Evolutionary conservation across 92 coral and sea anemone species (phyloP).

Genomic region (Porites cylindrica): DNA sequence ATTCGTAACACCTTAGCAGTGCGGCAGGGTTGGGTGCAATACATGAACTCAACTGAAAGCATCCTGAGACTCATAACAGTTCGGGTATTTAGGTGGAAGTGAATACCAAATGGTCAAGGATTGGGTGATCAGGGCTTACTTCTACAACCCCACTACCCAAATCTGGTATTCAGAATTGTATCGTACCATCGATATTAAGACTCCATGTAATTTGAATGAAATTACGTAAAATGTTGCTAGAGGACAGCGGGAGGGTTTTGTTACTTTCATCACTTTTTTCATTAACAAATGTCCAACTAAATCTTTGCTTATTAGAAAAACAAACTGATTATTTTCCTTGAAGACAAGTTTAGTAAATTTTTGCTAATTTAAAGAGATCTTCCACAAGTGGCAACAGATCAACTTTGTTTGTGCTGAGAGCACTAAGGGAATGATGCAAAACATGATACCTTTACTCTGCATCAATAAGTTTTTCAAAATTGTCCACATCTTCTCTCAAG

Average conservation of each 20-base stretch:
- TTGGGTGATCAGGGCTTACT: conserved; percentile 17
- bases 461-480: not conserved
- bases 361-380: conserved; percentile 18
- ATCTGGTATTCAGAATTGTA: not conserved
- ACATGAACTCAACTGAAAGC: conserved; percentile 17
- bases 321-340: too few relatives aligned
- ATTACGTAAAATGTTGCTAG: too few relatives aligned
- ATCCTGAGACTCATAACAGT: not conserved
- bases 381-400: conserved; percentile 41
- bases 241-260: too few relatives aligned
- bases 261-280: too few relatives aligned
- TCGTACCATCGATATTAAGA: not conserved
- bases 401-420: conserved; percentile 37
- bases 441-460: conserved; percentile 48
- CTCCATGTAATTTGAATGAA: too few relatives aligned
- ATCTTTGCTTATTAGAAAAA: too few relatives aligned
- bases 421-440: conserved; percentile 49
- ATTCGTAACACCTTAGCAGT: conserved; percentile 10
- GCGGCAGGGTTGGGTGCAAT: conserved; percentile 8
- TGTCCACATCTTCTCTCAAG: conserved; percentile 24
- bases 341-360: not conserved
- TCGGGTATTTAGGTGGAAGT: conserved; percentile 1
- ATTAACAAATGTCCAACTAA: too few relatives aligned
- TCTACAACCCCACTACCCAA: conserved; percentile 12
- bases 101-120: not conserved